These are phyloP conservation scores for Cepaea nemoralis DNA, from an alignment of 1,140 invertebrate species.

Conservation along the genomic window DNA sequence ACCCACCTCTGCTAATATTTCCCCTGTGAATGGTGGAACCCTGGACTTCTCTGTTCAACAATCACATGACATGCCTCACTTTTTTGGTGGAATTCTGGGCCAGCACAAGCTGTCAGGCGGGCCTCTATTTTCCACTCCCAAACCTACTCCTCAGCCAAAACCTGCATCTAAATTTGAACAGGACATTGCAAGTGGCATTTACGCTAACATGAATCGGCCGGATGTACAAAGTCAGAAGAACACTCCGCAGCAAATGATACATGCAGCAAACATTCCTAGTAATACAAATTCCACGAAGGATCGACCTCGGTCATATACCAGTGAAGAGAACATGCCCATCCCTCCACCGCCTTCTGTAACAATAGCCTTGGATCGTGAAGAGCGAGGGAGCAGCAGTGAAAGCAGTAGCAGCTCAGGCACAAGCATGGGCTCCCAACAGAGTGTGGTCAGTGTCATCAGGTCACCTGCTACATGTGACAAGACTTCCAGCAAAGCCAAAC, in stretches of 20 bases:
- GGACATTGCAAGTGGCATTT: constrained; percentile 47
- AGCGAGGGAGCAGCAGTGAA: constrained; percentile 43
- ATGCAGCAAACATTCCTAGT: constrained; percentile 10
- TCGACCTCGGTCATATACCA: not conserved
- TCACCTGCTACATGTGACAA: not conserved
- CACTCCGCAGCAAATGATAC: constrained; percentile 29
- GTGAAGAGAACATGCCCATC: not conserved
- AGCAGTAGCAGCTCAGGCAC: constrained; percentile 50
- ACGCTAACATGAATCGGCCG: constrained; percentile 50
- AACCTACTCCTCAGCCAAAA: constrained; percentile 43
- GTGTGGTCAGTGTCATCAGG: constrained; percentile 25
- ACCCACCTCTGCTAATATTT: constrained; percentile 23
- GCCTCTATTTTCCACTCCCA: constrained; percentile 48
- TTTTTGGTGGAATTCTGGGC: constrained; percentile 34
- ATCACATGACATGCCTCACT: constrained; percentile 29
- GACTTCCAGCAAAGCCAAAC: constrained; percentile 26
- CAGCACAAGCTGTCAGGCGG: constrained; percentile 39
- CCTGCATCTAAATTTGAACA: constrained; percentile 47
- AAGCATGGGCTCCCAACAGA: constrained; percentile 49
- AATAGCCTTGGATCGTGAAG: constrained; percentile 23
- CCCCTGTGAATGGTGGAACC: not conserved
- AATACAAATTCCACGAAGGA: not conserved
- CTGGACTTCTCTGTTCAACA: not conserved
- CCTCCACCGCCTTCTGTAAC: constrained; percentile 28
- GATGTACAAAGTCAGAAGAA: constrained; percentile 47